Base-by-base conservation (phyloP, 2,797 vertebrate species). In the Molossus molossus region DNA sequence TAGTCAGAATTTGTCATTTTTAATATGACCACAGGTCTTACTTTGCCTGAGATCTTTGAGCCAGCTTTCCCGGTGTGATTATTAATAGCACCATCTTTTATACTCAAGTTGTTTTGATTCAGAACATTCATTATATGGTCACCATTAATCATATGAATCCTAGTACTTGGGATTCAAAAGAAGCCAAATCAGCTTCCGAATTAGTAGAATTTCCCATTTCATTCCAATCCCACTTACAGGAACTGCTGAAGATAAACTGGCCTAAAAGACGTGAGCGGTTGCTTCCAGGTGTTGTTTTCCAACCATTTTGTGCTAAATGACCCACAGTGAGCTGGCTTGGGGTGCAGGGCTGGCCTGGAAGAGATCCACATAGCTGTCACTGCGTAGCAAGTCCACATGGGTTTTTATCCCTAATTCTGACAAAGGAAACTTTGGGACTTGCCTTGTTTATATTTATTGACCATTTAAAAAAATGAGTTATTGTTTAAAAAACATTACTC, bases 401-500 rank as follows among this genome's bases (percentile, higher is more conserved):
- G 23, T 60, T 96, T 96, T 72, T 18, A 57, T 92, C 81, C n/a
- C 50, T 88, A 84, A 75, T 87, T 62, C 45, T 89, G 94, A 11
- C 33, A 79, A 76, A 82, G 37, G 72, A 12, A 95, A 95, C 80
- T 92, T 95, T 69, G 18, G 94, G 67, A 95, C 50, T 81, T 96
- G 13, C 48, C 50, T 93, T 94, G 45, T 96, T 95, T 95, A 75
- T 96, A 95, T 95, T 94, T 98, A 97, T 91, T 90, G 95, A 90
- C 40, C 53, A 81, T 80, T 97, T 95, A 57, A 82, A 95, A 97
- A 97, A 96, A 94, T 97, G 92, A 98, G 33, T 97, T 95, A 92
- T 96, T 96, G 94, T 88, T 93, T 82, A 92, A 73, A 90, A 86
- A 94, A 60, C 82, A 89, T 93, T 93, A 80, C 25, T 90, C 82